Conservation (phyloP, 2,113 vertebrate species). For the Vidua chalybeata region DNA sequence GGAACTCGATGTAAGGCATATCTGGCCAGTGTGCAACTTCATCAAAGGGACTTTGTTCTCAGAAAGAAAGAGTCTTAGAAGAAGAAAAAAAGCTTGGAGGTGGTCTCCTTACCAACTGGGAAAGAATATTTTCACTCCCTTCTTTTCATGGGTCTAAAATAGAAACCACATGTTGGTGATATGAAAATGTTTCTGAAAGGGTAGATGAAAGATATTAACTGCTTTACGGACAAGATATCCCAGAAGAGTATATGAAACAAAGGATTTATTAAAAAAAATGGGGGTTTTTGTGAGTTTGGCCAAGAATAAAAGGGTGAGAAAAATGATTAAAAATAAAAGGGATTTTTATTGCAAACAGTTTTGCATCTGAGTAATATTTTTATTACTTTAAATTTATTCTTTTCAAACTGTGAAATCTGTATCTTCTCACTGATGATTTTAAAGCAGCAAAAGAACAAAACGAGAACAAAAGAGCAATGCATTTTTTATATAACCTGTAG, state of each 20-base stretch:
- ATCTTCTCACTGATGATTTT: not conserved
- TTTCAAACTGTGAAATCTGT: not conserved
- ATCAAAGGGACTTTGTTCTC: slow-evolving; percentile 28
- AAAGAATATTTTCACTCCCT: not conserved
- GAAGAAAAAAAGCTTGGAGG: not conserved
- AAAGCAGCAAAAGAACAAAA: not conserved
- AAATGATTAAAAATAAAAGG: not conserved
- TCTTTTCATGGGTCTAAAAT: not conserved
- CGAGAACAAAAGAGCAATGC: not conserved
- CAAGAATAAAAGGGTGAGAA: not conserved
- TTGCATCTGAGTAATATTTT: not conserved
- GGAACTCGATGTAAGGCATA: not conserved
- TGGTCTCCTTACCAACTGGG: not conserved
- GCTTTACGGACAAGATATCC: not conserved
- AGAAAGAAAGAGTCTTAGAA: not conserved
- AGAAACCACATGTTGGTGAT: not conserved
- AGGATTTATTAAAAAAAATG: not conserved
- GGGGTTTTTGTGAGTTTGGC: not conserved
- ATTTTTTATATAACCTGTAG: not conserved
- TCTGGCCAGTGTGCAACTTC: not conserved
- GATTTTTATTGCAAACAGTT: not conserved
- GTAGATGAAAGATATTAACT: not conserved
- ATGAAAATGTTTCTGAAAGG: not conserved
- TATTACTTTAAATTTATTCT: not conserved
- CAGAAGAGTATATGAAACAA: not conserved